A percentile compares a stretch with the other conserved stretches of the same genome.
Evolutionary conservation across 1,140 invertebrate genomes (phyloP).

Genomic region (Philopotamus ludificatus): DNA sequence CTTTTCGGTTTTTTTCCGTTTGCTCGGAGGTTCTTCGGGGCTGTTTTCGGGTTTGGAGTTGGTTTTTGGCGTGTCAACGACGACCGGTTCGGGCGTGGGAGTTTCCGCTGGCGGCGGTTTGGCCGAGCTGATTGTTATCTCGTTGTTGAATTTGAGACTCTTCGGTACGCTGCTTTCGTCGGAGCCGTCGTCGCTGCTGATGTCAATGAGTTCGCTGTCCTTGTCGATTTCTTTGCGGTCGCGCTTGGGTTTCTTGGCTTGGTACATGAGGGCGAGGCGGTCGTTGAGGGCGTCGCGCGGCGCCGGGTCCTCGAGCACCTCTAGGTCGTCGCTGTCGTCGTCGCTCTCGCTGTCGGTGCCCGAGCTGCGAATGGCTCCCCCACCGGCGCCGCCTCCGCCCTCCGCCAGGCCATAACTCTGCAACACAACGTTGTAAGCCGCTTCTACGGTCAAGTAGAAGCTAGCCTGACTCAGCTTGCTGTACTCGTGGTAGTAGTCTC

Average conservation of each 20-base stretch:
- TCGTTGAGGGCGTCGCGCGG: conserved; percentile 54
- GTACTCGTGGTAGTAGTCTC: conserved; percentile 70
- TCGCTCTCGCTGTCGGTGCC: conserved; percentile 59
- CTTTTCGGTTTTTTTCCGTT: conserved; percentile 40
- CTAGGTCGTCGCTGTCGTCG: conserved; percentile 55
- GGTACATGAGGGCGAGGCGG: conserved; percentile 53
- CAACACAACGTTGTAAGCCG: conserved; percentile 58
- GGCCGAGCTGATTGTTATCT: conserved; percentile 47
- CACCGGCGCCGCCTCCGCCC: no score
- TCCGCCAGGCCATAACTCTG: conserved; percentile 59
- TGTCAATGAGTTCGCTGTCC: conserved; percentile 57
- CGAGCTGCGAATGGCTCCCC: no score
- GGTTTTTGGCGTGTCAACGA: neutral
- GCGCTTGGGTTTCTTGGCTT: conserved; percentile 47
- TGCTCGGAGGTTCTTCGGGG: conserved; percentile 23
- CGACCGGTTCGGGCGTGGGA: neutral
- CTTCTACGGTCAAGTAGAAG: conserved; percentile 65
- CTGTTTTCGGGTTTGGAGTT: neutral
- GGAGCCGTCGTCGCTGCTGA: conserved; percentile 58
- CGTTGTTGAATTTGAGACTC: conserved; percentile 47
- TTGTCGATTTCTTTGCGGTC: conserved; percentile 47
- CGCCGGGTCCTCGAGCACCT: conserved; percentile 56
- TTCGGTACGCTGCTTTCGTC: conserved; percentile 52
- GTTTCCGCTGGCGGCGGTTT: neutral
- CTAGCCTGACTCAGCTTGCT: conserved; percentile 64